These are phyloP conservation scores for Nymphalis c-album DNA, from an alignment of 2,888 invertebrate species.

Conservation along the genomic window DNA sequence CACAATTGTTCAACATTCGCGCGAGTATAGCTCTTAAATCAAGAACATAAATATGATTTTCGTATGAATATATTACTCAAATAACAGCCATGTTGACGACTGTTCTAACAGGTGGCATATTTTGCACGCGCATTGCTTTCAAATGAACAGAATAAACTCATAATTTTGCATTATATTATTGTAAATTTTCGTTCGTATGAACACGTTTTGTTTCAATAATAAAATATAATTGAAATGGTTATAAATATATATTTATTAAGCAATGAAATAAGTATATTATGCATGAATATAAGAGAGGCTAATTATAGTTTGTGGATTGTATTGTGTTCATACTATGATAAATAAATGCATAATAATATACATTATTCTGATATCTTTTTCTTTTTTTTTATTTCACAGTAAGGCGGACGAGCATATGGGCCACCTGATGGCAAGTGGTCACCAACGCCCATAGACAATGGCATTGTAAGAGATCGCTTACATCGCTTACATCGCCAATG, in stretches of 20 bases:
- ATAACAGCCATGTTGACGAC: conserved; percentile 5
- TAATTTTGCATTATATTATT: conserved; percentile 29
- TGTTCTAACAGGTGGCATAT: conserved; percentile 31
- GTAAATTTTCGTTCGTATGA: conserved; percentile 4
- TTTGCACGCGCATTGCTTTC: conserved; percentile 22
- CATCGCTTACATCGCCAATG: too few relatives aligned
- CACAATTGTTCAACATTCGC: not conserved
- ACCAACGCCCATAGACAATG: too few relatives aligned
- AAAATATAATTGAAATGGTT: conserved; percentile 19
- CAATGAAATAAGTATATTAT: not conserved
- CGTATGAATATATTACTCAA: not conserved
- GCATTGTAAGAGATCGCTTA: too few relatives aligned
- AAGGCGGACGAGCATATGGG: too few relatives aligned
- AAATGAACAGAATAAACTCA: conserved; percentile 28
- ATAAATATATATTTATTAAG: conserved; percentile 1
- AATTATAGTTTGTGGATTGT: not conserved
- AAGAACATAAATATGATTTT: not conserved
- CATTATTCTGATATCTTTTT: too few relatives aligned
- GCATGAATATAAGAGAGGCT: not conserved
- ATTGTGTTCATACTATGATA: too few relatives aligned
- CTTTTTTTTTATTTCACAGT: too few relatives aligned
- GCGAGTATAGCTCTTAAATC: conserved; percentile 1
- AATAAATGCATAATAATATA: too few relatives aligned
- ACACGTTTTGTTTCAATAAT: conserved; percentile 12
- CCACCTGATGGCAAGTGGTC: too few relatives aligned